phyloP scores from a whole-genome alignment of 2,888 invertebrate genomes.

The Glyphotaelius pellucidus region DNA sequence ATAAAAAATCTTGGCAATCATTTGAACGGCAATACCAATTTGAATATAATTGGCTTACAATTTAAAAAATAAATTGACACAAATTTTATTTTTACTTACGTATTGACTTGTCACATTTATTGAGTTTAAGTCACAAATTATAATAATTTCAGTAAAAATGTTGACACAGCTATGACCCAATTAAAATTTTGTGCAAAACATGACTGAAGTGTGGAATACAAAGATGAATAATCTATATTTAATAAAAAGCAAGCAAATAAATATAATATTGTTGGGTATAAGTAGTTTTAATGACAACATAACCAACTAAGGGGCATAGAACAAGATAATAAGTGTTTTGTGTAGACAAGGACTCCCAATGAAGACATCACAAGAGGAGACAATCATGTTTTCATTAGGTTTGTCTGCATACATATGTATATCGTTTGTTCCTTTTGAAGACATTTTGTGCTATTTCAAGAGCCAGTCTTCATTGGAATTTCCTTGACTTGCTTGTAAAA shows the following conservation, averaged over 20 bases:
- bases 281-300: not conserved
- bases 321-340: not conserved
- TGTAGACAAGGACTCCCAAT: not conserved
- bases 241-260: not conserved
- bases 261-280: not conserved
- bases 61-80: constrained; percentile 49
- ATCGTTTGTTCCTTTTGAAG: not conserved
- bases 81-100: constrained; percentile 67
- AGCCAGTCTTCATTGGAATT: not conserved
- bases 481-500: not conserved
- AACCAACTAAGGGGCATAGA: not conserved
- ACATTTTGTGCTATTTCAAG: not conserved
- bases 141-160: not conserved
- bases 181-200: not conserved
- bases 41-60: constrained; percentile 29
- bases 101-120: not conserved
- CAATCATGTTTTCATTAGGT: not conserved
- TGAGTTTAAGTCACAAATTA: not conserved
- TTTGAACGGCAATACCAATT: not conserved
- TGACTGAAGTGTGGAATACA: not conserved
- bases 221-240: not conserved
- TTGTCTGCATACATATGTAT: not conserved
- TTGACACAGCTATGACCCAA: not conserved
- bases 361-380: not conserved
- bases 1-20: constrained; percentile 63